Percentiles rank a stretch among this genome's conserved stretches.
Conservation (phyloP, 2,888 invertebrate genomes). For the Drosophila birchii region DNA sequence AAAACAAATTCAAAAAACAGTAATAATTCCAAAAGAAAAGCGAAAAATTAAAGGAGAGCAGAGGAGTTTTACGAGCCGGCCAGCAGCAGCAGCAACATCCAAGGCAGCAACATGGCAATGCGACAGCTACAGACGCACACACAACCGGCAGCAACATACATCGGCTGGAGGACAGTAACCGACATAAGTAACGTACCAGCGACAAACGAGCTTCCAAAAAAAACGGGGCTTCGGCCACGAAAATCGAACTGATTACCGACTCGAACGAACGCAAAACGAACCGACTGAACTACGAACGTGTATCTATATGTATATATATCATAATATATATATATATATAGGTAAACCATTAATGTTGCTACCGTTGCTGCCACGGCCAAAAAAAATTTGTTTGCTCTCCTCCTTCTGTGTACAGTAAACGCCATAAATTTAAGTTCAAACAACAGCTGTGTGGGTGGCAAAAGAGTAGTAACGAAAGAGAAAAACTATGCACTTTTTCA, state of each 20-base stretch:
- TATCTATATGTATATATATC: slow-evolving; percentile 8
- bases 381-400: slow-evolving; percentile 70
- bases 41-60: slow-evolving; percentile 38
- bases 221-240: slow-evolving; percentile 51
- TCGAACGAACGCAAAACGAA: slow-evolving; percentile 12
- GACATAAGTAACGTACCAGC: slow-evolving; percentile 49
- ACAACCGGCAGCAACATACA: slow-evolving; percentile 21
- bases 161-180: slow-evolving; percentile 39
- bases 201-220: slow-evolving; percentile 72
- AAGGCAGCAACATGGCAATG: slow-evolving; percentile 28
- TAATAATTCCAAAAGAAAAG: slow-evolving; percentile 41
- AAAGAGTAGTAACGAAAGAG: slow-evolving; percentile 6
- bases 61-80: slow-evolving; percentile 63
- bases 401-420: slow-evolving; percentile 66
- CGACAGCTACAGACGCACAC: slow-evolving; percentile 31
- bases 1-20: slow-evolving; percentile 31
- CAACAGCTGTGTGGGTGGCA: slow-evolving; percentile 33
- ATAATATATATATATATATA: neutral
- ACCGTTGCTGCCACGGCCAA: slow-evolving; percentile 53
- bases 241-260: slow-evolving; percentile 26
- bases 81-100: slow-evolving; percentile 37
- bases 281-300: slow-evolving; percentile 15
- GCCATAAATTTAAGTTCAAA: slow-evolving; percentile 78
- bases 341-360: slow-evolving; percentile 40
- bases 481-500: slow-evolving; percentile 2